Percentiles rank a stretch among this genome's conserved stretches.
phyloP scores from a whole-genome alignment of 2,888 invertebrate genomes.

The Clepsis dumicolana region DNA sequence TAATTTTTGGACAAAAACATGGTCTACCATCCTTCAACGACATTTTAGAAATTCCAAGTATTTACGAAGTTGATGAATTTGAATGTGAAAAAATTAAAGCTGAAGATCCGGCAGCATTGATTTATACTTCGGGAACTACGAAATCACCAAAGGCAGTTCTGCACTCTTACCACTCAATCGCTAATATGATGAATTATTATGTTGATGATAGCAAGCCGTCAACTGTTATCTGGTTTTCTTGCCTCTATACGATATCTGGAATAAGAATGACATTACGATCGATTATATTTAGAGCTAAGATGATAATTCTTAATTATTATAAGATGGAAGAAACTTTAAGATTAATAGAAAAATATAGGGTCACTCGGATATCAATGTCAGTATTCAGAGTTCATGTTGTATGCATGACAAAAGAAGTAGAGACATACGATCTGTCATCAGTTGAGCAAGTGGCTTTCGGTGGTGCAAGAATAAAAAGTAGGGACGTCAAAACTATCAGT shows the following conservation, averaged over 20 bases:
- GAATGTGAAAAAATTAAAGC: background rate
- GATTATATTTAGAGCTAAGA: background rate
- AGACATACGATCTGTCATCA: background rate
- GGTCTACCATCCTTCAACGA: background rate
- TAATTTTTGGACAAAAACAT: background rate
- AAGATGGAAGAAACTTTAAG: background rate
- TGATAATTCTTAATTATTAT: background rate
- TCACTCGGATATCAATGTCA: background rate
- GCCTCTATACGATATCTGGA: background rate
- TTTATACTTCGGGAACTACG: background rate
- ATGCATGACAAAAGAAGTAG: background rate
- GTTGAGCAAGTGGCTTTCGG: background rate
- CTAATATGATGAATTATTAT: background rate
- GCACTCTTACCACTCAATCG: background rate
- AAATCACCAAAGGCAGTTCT: background rate
- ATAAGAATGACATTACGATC: background rate
- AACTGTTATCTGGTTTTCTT: background rate
- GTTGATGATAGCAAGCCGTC: background rate
- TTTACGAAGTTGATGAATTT: background rate
- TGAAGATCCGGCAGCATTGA: background rate
- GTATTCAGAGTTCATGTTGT: background rate
- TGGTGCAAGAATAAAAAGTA: background rate
- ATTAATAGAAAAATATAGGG: background rate
- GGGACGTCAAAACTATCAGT: background rate
- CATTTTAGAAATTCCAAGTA: background rate